A percentile compares a stretch with the other conserved stretches of the same genome.
These are phyloP conservation scores for Amphiprion ocellaris DNA, from an alignment of 2,113 vertebrate species.

Conservation along the genomic window DNA sequence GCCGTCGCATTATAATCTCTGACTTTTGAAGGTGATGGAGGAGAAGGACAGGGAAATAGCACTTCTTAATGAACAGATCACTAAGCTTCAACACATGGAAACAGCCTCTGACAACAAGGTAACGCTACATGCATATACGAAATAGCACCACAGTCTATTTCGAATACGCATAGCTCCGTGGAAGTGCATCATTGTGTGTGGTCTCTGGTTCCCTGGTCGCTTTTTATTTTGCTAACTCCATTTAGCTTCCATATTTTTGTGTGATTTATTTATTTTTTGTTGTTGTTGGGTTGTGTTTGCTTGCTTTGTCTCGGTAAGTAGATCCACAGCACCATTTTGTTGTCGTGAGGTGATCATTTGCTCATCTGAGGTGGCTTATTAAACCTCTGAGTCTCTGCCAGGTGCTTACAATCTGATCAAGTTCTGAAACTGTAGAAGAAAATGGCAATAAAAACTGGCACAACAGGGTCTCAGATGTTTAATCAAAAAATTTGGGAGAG, in stretches of 20 bases:
- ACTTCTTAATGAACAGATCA: slow-evolving; percentile 90
- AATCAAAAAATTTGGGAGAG: background rate
- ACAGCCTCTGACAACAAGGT: slow-evolving; percentile 91
- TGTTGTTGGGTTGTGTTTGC: slow-evolving; percentile 33
- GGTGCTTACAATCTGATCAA: background rate
- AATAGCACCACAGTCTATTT: slow-evolving; percentile 61
- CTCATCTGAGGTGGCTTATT: slow-evolving; percentile 62
- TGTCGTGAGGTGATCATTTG: slow-evolving; percentile 68
- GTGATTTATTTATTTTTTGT: background rate
- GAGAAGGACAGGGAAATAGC: slow-evolving; percentile 92
- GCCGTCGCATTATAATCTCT: slow-evolving; percentile 85
- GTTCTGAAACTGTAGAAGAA: background rate
- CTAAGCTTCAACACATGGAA: slow-evolving; percentile 90
- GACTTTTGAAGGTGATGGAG: slow-evolving; percentile 90
- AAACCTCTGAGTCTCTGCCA: slow-evolving; percentile 63
- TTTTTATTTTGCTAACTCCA: slow-evolving; percentile 57
- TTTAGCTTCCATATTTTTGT: slow-evolving; percentile 3
- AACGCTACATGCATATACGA: slow-evolving; percentile 71
- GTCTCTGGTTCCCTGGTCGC: slow-evolving; percentile 37
- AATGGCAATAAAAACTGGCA: background rate
- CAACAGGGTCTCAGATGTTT: slow-evolving; percentile 66
- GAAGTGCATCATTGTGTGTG: slow-evolving; percentile 72
- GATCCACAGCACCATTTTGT: slow-evolving; percentile 38
- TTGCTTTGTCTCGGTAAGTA: slow-evolving; percentile 69
- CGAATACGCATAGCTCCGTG: slow-evolving; percentile 66